Evolutionary conservation across 2,113 vertebrate genomes (phyloP), one percentile per base, ranked within the genome.

Genomic region (Odontophorus gujanensis): DNA sequence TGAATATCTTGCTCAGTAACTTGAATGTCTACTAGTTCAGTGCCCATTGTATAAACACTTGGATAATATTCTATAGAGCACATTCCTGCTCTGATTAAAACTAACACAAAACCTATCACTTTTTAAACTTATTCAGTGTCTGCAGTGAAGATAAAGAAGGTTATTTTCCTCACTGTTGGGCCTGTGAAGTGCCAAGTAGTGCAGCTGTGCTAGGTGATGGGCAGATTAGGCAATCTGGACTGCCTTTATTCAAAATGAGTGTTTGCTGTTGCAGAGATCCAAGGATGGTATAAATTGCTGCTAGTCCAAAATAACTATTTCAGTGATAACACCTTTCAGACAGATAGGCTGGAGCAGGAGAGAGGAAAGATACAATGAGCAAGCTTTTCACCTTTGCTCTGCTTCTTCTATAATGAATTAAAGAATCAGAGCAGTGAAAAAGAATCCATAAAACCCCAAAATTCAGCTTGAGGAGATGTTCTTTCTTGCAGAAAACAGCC

Each of bases 161-260:
- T 80, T 79, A 73, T 76, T 73, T 94, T 53, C 78, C 79, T 89
- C 48, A 73, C 43, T 66, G 36, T 76, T 28, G 4, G 18, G n/a
- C 36, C 50, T 87, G 45, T 89, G 92, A 92, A 94, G 53, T 79
- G 75, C n/a, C 34, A 91, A 85, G 51, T 81, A 85, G 69, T 22
- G 42, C 28, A 51, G 30, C 75, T 55, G n/a, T 48, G 53, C 55
- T 61, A 77, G 72, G 59, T 59, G 89, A 82, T 28, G 66, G 74
- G 48, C 69, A 76, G 53, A 55, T 69, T 66, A 62, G 78, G 50
- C 79, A 85, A 62, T 59, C 11, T 17, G 50, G 40, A 9, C 47
- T 91, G 19, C 28, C 4, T 91, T 90, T 93, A 77, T 63, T 77
- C 48, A 82, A 45, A 87, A 66, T 17, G 13, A 92, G 17, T 38